phyloP scores from a whole-genome alignment of 2,113 vertebrate genomes.

The Mormyrus iriodes region DNA sequence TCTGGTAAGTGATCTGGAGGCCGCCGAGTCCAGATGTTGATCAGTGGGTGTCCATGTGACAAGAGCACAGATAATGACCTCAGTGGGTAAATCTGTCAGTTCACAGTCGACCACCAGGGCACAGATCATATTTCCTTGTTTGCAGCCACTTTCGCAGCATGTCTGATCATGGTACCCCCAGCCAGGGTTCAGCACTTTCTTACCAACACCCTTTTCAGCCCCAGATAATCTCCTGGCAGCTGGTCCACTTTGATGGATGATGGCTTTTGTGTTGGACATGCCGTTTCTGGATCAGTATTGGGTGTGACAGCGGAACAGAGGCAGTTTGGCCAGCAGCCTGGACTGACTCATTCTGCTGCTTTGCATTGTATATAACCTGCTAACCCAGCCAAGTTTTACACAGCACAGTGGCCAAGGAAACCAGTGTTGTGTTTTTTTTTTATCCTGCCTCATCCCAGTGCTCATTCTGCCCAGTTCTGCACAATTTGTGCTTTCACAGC shows the following conservation, averaged over 20 bases:
- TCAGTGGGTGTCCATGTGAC: not conserved
- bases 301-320: not conserved
- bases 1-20: not conserved
- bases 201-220: constrained; percentile 19
- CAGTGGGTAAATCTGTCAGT: not conserved
- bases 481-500: not conserved
- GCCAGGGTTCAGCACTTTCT: not conserved
- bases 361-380: not conserved
- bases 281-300: constrained; percentile 13
- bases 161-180: not conserved
- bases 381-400: not conserved
- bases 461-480: not conserved
- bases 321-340: constrained; percentile 17
- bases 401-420: not conserved
- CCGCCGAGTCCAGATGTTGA: not conserved
- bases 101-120: not conserved
- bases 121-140: constrained; percentile 25
- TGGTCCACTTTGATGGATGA: constrained; percentile 38
- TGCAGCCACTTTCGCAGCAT: constrained; percentile 17
- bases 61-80: constrained; percentile 17
- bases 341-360: not conserved
- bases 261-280: not conserved
- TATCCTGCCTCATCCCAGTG: not conserved
- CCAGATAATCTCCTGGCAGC: constrained; percentile 35
- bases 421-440: not conserved